Evolutionary conservation across 2,797 vertebrate genomes (phyloP), one percentile per base, ranked within the genome.

Genomic region (Liasis olivaceus): DNA sequence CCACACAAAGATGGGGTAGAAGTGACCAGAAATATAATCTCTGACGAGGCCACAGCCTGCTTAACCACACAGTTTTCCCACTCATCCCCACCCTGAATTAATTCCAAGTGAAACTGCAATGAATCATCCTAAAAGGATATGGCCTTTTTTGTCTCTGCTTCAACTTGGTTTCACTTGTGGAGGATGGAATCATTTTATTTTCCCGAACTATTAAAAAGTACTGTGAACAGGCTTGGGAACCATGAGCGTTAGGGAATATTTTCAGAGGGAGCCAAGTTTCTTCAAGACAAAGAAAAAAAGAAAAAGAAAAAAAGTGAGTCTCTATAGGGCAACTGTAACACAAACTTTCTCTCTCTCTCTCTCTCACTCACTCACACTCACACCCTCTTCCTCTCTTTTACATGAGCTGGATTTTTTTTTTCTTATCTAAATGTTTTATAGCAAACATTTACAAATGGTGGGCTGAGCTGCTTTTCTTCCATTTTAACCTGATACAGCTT

Each of bases 291-390:
- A 95, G 51, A 54, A 54, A 54, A 54, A 54, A 51, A 51, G 51
- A 51, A 59, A 58, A 63, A n/a, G 95, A 56, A 62, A 85, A 94
- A 95, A 95, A 92, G 85, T 88, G 14, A 77, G 63, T 89, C 93
- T 95, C 94, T 89, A 95, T 77, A 93, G 91, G 69, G 85, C 94
- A 96, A 95, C 92, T 47, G 64, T 87, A 64, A 93, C 94, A 81
- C 20, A 60, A 60, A 63, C 62, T 64, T 15, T 93, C 66, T 51
- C 62, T 64, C 28, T 93, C 94, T 86, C n/a, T 56, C 36, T 28
- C n/a, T 66, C 13, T 58, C 51, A 2, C 94, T 95, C 85, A 60
- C 92, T 42, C 42, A 36, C 36, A 89, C 20, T 51, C 26, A n/a
- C 26, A 51, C 11, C 92, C 94, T 47, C 15, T 62, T 31, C 2